Evolutionary conservation across 2,888 invertebrate species (phyloP).

Genomic region (Pterobdella sp.): DNA sequence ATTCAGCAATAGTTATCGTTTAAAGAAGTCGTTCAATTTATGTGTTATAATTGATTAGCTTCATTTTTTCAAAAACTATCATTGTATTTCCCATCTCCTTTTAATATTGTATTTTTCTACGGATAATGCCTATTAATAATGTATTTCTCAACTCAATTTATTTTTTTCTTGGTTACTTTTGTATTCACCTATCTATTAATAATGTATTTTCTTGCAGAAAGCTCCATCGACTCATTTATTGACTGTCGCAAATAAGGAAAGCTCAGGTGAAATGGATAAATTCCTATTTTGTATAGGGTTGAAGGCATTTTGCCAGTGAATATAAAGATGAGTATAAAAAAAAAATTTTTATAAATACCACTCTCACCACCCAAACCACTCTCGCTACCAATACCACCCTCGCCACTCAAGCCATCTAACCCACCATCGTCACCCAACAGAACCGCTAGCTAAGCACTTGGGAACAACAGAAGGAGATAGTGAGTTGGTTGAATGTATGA

Average conservation of each 20-base stretch:
- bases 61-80: no score
- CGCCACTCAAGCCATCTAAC: constrained; percentile 61
- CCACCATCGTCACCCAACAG: constrained; percentile 5
- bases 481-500: constrained; percentile 64
- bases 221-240: not conserved
- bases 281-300: no score
- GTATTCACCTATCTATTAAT: no score
- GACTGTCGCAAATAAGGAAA: not conserved
- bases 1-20: no score
- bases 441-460: constrained; percentile 82
- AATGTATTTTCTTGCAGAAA: not conserved
- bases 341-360: not conserved
- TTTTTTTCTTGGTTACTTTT: no score
- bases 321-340: not conserved
- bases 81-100: no score
- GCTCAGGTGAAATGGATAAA: constrained; percentile 2
- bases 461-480: constrained; percentile 56
- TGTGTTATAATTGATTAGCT: no score
- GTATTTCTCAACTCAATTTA: no score
- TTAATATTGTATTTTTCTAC: no score
- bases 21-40: no score
- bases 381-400: constrained; percentile 6
- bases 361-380: not conserved
- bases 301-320: no score
- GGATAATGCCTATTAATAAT: no score